Conservation (phyloP, 2,797 vertebrate genomes). For the Bufotes viridis region DNA sequence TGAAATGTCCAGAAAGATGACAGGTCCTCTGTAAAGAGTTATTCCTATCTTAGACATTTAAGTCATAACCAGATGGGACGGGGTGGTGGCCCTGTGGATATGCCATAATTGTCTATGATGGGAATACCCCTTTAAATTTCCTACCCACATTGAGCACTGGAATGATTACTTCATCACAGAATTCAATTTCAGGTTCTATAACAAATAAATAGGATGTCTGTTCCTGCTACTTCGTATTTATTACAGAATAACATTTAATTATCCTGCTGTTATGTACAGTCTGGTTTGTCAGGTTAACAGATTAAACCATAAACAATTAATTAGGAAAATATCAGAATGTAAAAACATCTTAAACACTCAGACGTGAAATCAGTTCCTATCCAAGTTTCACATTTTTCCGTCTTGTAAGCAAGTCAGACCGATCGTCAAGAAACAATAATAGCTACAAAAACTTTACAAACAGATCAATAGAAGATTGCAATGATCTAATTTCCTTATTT, state of each 20-base stretch:
- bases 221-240: slow-evolving; percentile 3
- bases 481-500: background rate
- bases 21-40: background rate
- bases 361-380: slow-evolving; percentile 34
- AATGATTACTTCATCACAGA: background rate
- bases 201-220: background rate
- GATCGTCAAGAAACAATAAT: slow-evolving; percentile 60
- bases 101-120: background rate
- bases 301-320: slow-evolving; percentile 59
- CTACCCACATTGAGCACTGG: background rate
- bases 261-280: slow-evolving; percentile 8
- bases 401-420: slow-evolving; percentile 37
- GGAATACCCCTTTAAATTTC: background rate
- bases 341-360: slow-evolving; percentile 48
- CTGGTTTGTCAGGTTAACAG: slow-evolving; percentile 43
- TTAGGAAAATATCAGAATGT: slow-evolving; percentile 43
- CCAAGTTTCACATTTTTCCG: background rate
- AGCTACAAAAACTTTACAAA: slow-evolving; percentile 79
- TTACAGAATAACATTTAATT: slow-evolving; percentile 14
- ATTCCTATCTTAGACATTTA: background rate
- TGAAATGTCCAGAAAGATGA: background rate
- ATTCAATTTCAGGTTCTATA: background rate
- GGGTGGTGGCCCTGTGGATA: background rate
- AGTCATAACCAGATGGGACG: background rate
- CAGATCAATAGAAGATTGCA: background rate